Evolutionary conservation across 2,888 invertebrate genomes (phyloP).

Genomic region (Anthophora plumipes): DNA sequence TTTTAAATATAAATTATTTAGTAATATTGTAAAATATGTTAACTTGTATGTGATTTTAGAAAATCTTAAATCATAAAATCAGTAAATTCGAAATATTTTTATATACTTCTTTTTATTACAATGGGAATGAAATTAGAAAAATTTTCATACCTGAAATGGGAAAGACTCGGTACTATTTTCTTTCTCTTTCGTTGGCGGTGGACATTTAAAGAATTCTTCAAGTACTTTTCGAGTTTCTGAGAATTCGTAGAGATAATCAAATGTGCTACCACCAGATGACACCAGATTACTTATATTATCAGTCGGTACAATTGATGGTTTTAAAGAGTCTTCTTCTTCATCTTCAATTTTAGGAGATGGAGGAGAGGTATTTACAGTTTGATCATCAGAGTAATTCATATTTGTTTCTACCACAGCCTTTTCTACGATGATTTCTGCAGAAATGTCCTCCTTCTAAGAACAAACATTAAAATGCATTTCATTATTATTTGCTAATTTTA

Average conservation of each 20-base stretch:
- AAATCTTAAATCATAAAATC: neutral
- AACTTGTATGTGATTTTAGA: neutral
- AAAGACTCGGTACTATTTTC: constrained; percentile 81
- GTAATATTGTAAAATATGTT: neutral
- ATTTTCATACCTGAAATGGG: constrained; percentile 84
- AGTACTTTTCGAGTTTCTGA: constrained; percentile 96
- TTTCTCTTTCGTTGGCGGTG: constrained; percentile 88
- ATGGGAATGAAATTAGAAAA: neutral
- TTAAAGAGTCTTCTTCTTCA: constrained; percentile 68
- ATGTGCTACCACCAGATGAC: constrained; percentile 86
- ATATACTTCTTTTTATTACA: neutral
- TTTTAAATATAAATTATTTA: neutral
- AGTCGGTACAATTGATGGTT: constrained; percentile 73
- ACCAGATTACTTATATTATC: constrained; percentile 83
- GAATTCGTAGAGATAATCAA: constrained; percentile 96
- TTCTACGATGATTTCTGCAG: constrained; percentile 76
- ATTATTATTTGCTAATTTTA: no score
- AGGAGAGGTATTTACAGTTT: constrained; percentile 59
- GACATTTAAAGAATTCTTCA: constrained; percentile 96
- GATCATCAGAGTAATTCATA: constrained; percentile 71
- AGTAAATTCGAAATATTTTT: neutral
- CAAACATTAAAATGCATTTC: constrained; percentile 4
- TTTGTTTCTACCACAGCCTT: constrained; percentile 77
- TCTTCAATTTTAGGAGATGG: constrained; percentile 69
- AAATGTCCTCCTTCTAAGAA: constrained; percentile 78